phyloP scores from a whole-genome alignment of 2,888 invertebrate species.

The Oscheius sp. region DNA sequence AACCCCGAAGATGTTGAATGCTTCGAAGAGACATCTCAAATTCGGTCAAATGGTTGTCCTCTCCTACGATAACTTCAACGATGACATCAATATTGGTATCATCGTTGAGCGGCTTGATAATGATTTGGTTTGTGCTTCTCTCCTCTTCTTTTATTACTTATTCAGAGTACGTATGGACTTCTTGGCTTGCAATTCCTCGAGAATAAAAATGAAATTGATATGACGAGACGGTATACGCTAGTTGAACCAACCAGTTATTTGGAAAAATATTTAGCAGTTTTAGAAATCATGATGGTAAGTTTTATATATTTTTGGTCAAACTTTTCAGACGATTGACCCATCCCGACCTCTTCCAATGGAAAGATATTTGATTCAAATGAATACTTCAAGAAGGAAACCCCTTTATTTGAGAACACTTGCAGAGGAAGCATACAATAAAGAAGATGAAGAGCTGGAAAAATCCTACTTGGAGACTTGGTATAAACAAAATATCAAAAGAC shows the following conservation, averaged over 20 bases:
- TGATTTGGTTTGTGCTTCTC: slow-evolving; percentile 53
- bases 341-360: slow-evolving; percentile 69
- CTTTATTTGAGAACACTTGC: slow-evolving; percentile 43
- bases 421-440: neutral
- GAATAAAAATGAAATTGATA: neutral
- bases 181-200: slow-evolving; percentile 32
- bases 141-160: no score
- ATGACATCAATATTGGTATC: slow-evolving; percentile 78
- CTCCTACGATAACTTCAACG: slow-evolving; percentile 78
- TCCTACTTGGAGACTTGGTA: neutral
- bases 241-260: slow-evolving; percentile 83
- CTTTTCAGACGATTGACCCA: slow-evolving; percentile 30
- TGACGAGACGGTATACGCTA: slow-evolving; percentile 74
- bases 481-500: neutral
- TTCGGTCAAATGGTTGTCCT: slow-evolving; percentile 81
- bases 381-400: slow-evolving; percentile 52
- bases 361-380: slow-evolving; percentile 62
- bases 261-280: slow-evolving; percentile 82
- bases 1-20: no score
- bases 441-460: neutral
- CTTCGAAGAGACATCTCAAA: slow-evolving; percentile 77
- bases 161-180: slow-evolving; percentile 13
- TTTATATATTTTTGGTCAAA: slow-evolving; percentile 52
- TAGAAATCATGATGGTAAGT: slow-evolving; percentile 78
- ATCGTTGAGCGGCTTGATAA: slow-evolving; percentile 76